Base-by-base conservation (phyloP, 1,140 invertebrate species). In the Aphidius ervi region DNA sequence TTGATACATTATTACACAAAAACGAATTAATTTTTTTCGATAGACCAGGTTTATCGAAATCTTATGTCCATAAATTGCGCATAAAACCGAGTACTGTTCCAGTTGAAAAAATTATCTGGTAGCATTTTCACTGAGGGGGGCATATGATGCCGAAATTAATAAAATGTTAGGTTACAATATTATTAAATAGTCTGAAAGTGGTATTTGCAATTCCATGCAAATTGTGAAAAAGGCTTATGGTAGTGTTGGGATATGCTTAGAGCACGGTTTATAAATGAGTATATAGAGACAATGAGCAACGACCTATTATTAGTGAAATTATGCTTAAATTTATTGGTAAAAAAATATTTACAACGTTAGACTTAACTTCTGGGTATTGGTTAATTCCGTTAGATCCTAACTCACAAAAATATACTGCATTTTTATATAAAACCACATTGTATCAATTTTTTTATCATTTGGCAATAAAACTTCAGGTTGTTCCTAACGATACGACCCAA, bases 71-170 rank as follows among this genome's bases (percentile, higher is more conserved):
- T 37, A 10, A 46, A 20, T 43, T 56, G 8, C 42, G n/a, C 16
- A 9, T 56, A 16, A 31, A 43, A 45, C 20, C 16, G 3, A 31
- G 6, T 31, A 45, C 16, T 43, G 3, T 6, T 10, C 23, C 23
- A 3, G 41, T 46, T 9, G 9, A 9, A 23, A 37, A 23, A 7
- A 39, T 2, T 56, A 56, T 9, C 55, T 41, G 6, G 16, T 56
- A 7, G 40, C 55, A 45, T 46, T 56, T 9, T 10, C 23, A 10
- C 20, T 45, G 5, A 2, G 55, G 20, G 42, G 9, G n/a, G 55
- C 40, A 41, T 50, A 37, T 31, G 46, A 7, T 52, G 60, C 16
- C 9, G 31, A 46, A 63, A 59, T 20, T 47, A 50, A 52, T 60
- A 10, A 31, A 37, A 50, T 56, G 40, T 10, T 40, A 4, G 52